Base-by-base conservation (phyloP, 2,797 vertebrate species). In the Avahi laniger region DNA sequence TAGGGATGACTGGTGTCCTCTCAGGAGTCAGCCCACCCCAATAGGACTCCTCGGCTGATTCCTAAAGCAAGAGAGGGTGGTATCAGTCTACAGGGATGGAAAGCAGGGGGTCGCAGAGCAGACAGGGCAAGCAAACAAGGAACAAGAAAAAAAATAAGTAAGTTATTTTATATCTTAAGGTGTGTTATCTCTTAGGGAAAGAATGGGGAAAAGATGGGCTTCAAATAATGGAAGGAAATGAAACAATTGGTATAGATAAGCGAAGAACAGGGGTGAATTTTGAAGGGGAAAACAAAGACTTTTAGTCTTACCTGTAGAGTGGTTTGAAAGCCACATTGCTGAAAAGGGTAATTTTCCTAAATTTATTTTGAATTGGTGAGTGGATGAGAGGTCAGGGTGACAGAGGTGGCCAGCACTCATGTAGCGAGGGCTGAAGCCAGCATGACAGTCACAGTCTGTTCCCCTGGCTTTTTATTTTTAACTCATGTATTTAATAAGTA, bases 311-410 rank as follows among this genome's bases (percentile, higher is more conserved):
- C 70, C 38, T 46, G 28, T 70, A 43, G 73, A 89, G 43, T 38
- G 17, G 20, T 84, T 86, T 95, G 59, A 95, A 95, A 94, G 54
- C 18, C 54, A 80, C 30, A 8, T 35, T 52, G 70, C 75, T 81
- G 89, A 95, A 89, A 54, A 96, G 80, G 48, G 86, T n/a, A 63
- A 94, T 95, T 97, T 97, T 97, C 72, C 61, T 91, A 86, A 89
- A 96, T 96, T 96, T 89, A 80, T 88, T 96, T 94, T 83, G 79
- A 97, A 94, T 93, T 92, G 83, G 59, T 84, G 65, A 94, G 70
- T 78, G 38, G 70, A 80, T 72, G 48, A 33, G 59, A 95, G 96
- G 93, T 96, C 96, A 95, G 70, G 72, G 43, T 94, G 94, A 94
- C 94, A 94, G 70, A 84, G 50, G 22, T 87, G 28, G 57, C 38